Conservation (phyloP, 92 coral and sea anemone genomes). For the Hydrozoanthus gracilis region DNA sequence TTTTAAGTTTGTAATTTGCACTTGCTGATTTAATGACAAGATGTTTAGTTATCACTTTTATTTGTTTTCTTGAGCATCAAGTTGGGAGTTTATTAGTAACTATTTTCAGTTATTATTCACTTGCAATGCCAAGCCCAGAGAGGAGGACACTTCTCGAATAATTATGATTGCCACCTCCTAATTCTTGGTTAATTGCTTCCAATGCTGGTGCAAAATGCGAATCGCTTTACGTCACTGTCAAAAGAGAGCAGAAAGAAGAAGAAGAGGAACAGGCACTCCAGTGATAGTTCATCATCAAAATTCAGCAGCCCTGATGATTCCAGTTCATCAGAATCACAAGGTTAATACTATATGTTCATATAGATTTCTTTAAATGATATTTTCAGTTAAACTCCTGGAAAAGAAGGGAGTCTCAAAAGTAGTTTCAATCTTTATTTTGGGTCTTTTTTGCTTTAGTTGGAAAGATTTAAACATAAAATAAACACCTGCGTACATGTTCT, state of each 20-base stretch:
- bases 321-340: constrained; percentile 62
- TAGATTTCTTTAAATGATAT: too few species aligned
- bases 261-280: constrained; percentile 50
- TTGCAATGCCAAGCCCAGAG: too few species aligned
- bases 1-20: too few species aligned
- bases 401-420: background rate
- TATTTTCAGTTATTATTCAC: too few species aligned
- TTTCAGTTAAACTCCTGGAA: too few species aligned
- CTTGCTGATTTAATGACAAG: too few species aligned
- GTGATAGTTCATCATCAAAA: constrained; percentile 65
- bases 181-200: background rate
- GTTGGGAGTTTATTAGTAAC: too few species aligned
- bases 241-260: constrained; percentile 42
- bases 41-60: too few species aligned
- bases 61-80: too few species aligned
- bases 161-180: background rate
- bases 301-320: constrained; percentile 47
- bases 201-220: background rate
- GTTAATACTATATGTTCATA: background rate
- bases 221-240: background rate
- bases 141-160: too few species aligned
- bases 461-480: too few species aligned
- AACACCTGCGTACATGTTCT: too few species aligned
- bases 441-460: background rate
- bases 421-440: background rate